These are phyloP conservation scores for Genyomyrus donnyi DNA, from an alignment of 2,113 vertebrate species.

Conservation along the genomic window DNA sequence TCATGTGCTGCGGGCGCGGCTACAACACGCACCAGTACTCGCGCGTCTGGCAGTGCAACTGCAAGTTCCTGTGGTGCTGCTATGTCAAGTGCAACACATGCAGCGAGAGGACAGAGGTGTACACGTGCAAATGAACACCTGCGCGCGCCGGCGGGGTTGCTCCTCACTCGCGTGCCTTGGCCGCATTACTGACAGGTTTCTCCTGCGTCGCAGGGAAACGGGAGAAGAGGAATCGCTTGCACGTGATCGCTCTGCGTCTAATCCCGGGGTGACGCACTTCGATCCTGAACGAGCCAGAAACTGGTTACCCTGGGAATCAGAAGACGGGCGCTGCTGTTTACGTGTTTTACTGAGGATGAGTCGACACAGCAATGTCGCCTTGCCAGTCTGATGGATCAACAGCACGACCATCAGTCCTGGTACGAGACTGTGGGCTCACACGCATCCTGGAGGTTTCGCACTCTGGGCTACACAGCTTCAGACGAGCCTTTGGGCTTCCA, in stretches of 20 bases:
- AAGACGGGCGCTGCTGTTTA: background rate
- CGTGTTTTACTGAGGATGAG: background rate
- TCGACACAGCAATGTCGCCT: background rate
- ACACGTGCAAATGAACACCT: slow-evolving; percentile 80
- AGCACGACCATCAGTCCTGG: slow-evolving; percentile 41
- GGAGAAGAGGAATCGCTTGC: slow-evolving; percentile 37
- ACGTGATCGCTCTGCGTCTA: slow-evolving; percentile 23
- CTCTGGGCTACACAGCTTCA: background rate
- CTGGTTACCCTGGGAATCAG: slow-evolving; percentile 22
- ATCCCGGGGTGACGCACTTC: background rate
- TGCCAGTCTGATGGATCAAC: slow-evolving; percentile 20
- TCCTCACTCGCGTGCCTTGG: background rate
- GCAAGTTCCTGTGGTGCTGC: slow-evolving; percentile 97
- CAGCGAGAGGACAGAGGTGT: slow-evolving; percentile 90
- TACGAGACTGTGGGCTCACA: slow-evolving; percentile 31
- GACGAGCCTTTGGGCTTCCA: background rate
- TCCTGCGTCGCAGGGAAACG: background rate
- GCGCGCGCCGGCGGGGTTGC: background rate
- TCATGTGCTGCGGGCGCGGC: slow-evolving; percentile 90
- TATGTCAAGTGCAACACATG: slow-evolving; percentile 94
- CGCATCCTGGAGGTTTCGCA: background rate
- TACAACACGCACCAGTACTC: slow-evolving; percentile 96
- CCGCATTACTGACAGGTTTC: slow-evolving; percentile 7
- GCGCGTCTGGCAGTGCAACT: slow-evolving; percentile 92
- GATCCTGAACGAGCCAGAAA: slow-evolving; percentile 21